Base-by-base conservation (phyloP, 2,797 vertebrate species). In the Salmo trutta region DNA sequence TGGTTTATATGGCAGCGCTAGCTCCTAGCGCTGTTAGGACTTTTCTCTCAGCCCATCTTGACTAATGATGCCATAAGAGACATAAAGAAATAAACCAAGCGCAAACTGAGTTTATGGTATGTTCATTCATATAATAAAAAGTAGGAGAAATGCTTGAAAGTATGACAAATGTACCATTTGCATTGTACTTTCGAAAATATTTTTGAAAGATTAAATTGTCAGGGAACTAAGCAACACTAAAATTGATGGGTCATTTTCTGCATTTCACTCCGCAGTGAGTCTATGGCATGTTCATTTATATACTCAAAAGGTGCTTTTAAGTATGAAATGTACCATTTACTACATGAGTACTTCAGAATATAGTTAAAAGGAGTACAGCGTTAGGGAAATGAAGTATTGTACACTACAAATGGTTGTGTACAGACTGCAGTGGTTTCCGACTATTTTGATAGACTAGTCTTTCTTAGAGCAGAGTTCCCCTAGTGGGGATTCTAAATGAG, bases 401-500 rank as follows among this genome's bases (percentile, higher is more conserved):
- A 54, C 15, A 17, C 52, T 54, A 54, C 52, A 16, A 4, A 16
- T 54, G 4, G n/a, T 24, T 7, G 59, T 64, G 24, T 64, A 21
- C 8, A 24, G 10, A 24, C 12, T 54, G 29, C 5, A 17, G 29
- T 67, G 29, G 56, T 59, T n/a, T 59, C 17, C n/a, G 24, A 66
- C 33, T 56, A 10, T 66, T n/a, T 21, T 8, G 51, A 5, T 7
- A 36, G 17, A 56, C 24, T n/a, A n/a, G 56, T 14, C 21, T 64
- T 24, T 12, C 10, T 19, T 14, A 27, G 21, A 64, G 24, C 17
- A 24, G 17, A 64, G 0, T 5, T 27, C 21, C 21, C 59, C 59
- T 64, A 24, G 3, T 64, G 21, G 59, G 12, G 21, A 19, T 70
- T 75, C 56, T 41, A 71, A 81, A 70, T 75, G 47, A 75, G 71